phyloP scores from a whole-genome alignment of 2,113 vertebrate genomes.

The Pangasianodon hypophthalmus region DNA sequence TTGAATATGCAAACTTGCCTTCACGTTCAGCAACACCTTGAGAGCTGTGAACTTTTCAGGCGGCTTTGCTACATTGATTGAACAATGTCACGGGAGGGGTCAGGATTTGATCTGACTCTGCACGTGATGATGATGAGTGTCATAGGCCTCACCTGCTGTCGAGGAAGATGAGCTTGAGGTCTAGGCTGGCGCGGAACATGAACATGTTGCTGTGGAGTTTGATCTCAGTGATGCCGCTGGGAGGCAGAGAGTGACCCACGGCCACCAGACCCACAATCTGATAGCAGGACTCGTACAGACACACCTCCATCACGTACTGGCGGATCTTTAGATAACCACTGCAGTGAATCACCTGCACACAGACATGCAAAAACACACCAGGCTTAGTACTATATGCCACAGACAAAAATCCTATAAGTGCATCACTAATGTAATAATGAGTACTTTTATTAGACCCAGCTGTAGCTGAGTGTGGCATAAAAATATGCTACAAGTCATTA shows the following conservation, averaged over 20 bases:
- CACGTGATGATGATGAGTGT: neutral
- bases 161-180: slow-evolving; percentile 91
- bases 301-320: slow-evolving; percentile 87
- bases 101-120: neutral
- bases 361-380: neutral
- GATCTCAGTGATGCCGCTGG: slow-evolving; percentile 92
- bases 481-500: neutral
- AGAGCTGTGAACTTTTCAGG: slow-evolving; percentile 34
- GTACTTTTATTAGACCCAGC: neutral
- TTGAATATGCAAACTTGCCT: slow-evolving; percentile 27
- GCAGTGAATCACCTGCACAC: slow-evolving; percentile 90
- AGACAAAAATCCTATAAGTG: neutral
- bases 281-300: slow-evolving; percentile 87
- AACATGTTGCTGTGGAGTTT: slow-evolving; percentile 97
- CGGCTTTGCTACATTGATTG: slow-evolving; percentile 26
- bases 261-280: slow-evolving; percentile 92
- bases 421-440: neutral
- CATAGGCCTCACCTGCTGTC: slow-evolving; percentile 82
- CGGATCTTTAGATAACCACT: slow-evolving; percentile 93
- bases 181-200: slow-evolving; percentile 93
- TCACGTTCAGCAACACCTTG: slow-evolving; percentile 26
- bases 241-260: slow-evolving; percentile 88
- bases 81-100: neutral
- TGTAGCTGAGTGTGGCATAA: neutral
- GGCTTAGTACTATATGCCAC: neutral